Evolutionary conservation across 2,888 invertebrate genomes (phyloP), one percentile per base, ranked within the genome.

Genomic region (Chloroclystis v-ata): DNA sequence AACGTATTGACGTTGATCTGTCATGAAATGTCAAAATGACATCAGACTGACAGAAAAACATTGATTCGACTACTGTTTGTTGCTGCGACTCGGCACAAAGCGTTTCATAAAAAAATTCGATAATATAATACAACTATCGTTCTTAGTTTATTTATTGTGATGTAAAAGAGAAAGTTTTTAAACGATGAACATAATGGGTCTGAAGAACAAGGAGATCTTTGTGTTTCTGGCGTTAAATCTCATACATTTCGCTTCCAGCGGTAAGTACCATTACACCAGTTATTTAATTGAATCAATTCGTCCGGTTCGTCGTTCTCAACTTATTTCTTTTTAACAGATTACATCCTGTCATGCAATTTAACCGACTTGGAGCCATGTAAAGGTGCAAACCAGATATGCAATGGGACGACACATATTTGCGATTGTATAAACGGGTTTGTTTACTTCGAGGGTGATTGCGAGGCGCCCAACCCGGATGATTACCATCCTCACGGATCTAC

Each of bases 261-360:
- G 87, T 87, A 78, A 84, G 85, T 79, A 74, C 20, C 20, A 20
- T 2, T 4, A 20, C 2, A 61, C 74, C 86, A 72, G 85, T 87
- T 84, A 87, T 85, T 82, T 86, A 87, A 87, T 87, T 86, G 85
- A 87, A 78, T 79, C 84, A 85, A 85, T 84, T 81, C 73, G 67
- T 75, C 65, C 69, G 59, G 69, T 66, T 65, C 69, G 69, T 72
- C 39, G 49, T 69, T 72, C 39, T 48, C 10, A 42, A 47, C 47
- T 49, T 53, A 49, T 47, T 59, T 55, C 52, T 56, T 82, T 85
- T 83, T 85, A 88, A 85, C 87, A 87, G 88, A 83, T 60, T 67
- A 78, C 72, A 78, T 88, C 82, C 87, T 81, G 82, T 66, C 74
- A 65, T 89, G 89, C 73, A 75, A 81, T 62, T 72, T 66, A 65